Evolutionary conservation across 2,888 invertebrate genomes (phyloP).

Genomic region (Oegoconia quadripuncta): DNA sequence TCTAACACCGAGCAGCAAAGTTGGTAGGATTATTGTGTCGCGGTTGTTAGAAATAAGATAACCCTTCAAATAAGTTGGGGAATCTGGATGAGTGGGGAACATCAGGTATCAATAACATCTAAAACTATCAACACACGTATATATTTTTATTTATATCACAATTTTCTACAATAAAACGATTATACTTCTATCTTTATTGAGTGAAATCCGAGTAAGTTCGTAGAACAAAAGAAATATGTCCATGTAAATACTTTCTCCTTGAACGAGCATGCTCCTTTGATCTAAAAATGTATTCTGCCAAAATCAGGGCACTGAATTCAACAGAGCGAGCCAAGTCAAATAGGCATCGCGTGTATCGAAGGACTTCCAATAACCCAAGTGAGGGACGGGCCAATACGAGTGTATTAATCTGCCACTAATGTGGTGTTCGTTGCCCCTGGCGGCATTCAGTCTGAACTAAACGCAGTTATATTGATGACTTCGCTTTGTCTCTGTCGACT

Average conservation of each 20-base stretch:
- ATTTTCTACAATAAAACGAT: no score
- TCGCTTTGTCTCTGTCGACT: slow-evolving; percentile 63
- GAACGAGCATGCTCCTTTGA: slow-evolving; percentile 8
- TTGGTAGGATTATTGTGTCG: no score
- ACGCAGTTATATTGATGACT: slow-evolving; percentile 57
- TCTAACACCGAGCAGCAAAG: no score
- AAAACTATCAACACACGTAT: no score
- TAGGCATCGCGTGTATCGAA: slow-evolving; percentile 61
- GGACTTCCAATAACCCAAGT: slow-evolving; percentile 49
- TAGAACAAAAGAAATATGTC: no score
- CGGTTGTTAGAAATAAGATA: no score
- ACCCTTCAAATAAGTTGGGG: no score
- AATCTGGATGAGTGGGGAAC: no score
- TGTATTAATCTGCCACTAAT: slow-evolving; percentile 72
- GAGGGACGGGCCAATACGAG: slow-evolving; percentile 25
- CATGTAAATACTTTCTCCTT: slow-evolving; percentile 5
- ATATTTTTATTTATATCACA: no score
- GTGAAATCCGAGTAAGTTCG: no score
- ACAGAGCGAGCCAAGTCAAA: slow-evolving; percentile 50
- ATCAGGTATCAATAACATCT: no score
- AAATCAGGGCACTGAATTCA: slow-evolving; percentile 29
- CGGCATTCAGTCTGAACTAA: slow-evolving; percentile 36
- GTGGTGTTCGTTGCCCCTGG: slow-evolving; percentile 52
- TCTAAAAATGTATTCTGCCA: slow-evolving; percentile 16
- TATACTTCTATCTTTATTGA: no score